These are phyloP conservation scores for Heliothis virescens DNA, from an alignment of 1,140 invertebrate species.

Conservation along the genomic window DNA sequence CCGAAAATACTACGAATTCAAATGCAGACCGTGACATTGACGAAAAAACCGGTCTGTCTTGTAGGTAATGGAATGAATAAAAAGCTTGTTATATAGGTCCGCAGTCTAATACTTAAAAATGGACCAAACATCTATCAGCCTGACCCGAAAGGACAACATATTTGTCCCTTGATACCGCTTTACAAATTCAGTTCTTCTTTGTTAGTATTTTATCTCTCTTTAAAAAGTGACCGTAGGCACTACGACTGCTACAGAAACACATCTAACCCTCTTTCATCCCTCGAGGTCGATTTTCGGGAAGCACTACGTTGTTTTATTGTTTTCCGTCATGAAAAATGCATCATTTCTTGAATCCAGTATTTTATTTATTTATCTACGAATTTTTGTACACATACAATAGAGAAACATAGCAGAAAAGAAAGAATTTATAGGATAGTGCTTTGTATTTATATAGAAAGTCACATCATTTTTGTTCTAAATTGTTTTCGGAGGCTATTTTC, in stretches of 20 bases:
- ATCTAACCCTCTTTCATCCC: slow-evolving; percentile 10
- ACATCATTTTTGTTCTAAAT: too few relatives aligned
- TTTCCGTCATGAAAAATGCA: slow-evolving; percentile 40
- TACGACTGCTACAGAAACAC: slow-evolving; percentile 13
- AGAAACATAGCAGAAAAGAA: too few relatives aligned
- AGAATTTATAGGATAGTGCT: too few relatives aligned
- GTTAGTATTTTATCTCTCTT: slow-evolving; percentile 20
- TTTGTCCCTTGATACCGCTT: neutral
- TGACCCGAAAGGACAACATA: neutral
- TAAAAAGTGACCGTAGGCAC: neutral
- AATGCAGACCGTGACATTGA: too few relatives aligned
- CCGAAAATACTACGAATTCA: too few relatives aligned
- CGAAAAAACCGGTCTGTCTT: too few relatives aligned
- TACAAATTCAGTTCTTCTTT: slow-evolving; percentile 5
- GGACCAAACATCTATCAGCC: neutral
- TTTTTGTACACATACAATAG: too few relatives aligned
- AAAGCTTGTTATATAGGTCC: neutral
- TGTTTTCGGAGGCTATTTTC: too few relatives aligned
- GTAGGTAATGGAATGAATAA: too few relatives aligned
- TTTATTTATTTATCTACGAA: too few relatives aligned
- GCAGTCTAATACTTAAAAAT: neutral
- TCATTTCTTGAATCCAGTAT: too few relatives aligned
- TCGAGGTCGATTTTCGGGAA: slow-evolving; percentile 2
- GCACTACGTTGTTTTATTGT: slow-evolving; percentile 13
- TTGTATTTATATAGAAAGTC: too few relatives aligned